Percentiles rank a stretch among this genome's conserved stretches.
Conservation (phyloP, 1,140 invertebrate species). For the Holotrichia oblita region DNA sequence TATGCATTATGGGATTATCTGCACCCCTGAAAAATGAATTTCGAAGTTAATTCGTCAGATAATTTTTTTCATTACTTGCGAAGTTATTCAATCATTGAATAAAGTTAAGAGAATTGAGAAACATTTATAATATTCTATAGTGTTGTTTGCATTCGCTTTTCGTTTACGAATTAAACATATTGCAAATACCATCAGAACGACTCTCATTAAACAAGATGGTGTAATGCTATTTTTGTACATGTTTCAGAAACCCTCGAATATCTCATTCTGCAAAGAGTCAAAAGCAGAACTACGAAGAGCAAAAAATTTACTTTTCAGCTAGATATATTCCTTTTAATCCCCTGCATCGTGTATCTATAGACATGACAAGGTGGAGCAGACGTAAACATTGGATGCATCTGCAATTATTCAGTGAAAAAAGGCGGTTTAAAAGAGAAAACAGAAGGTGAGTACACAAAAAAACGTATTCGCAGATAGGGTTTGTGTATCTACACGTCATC, state of each 20-base stretch:
- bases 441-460: slow-evolving; percentile 1
- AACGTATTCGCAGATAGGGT: slow-evolving; percentile 16
- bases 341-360: background rate
- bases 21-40: no score
- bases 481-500: slow-evolving; percentile 16
- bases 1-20: no score
- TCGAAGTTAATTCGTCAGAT: no score
- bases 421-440: slow-evolving; percentile 5
- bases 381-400: background rate
- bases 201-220: no score
- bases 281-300: background rate
- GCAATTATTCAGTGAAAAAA: background rate
- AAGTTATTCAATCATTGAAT: no score
- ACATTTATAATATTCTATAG: no score
- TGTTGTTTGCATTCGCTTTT: no score
- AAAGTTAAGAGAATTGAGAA: no score
- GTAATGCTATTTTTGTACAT: background rate
- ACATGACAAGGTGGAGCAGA: background rate
- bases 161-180: no score
- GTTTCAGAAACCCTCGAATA: background rate
- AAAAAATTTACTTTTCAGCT: background rate
- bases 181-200: no score
- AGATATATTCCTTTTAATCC: slow-evolving; percentile 18
- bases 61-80: no score
- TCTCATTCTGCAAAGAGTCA: background rate